Evolutionary conservation across 2,797 vertebrate species (phyloP), one percentile per base, ranked within the genome.

Genomic region (Bucorvus abyssinicus): DNA sequence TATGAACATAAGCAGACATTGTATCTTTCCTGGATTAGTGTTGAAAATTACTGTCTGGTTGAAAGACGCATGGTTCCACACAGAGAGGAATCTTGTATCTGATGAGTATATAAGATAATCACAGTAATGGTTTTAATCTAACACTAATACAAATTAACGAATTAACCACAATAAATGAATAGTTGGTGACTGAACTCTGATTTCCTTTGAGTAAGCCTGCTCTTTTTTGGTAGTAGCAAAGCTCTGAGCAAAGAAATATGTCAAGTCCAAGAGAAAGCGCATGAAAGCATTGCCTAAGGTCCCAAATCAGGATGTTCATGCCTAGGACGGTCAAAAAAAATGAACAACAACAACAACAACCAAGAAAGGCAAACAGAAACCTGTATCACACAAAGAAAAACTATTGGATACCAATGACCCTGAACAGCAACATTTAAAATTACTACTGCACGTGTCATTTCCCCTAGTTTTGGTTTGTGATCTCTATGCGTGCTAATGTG

Each of bases 261-360:
- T 83, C 47, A 97, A 96, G 69, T 94, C 80, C 80, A 95, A 96
- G 96, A 94, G 78, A 94, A 95, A 97, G 90, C 29, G 24, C 42
- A 59, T 89, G 67, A 90, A 75, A 89, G 17, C 73, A 69, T 96
- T 96, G 93, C 92, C 93, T 96, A 94, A 96, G 82, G 36, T 70
- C 45, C 50, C 93, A 88, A 93, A 92, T 74, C 74, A 96, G 74
- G 85, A 96, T 52, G 76, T 85, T 97, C 95, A 84, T 81, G 60
- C 83, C 63, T 29, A 61, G n/a, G 57, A 78, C 40, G 34, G 32
- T 38, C 53, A 61, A 68, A 68, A 75, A 84, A 73, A 77, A 44
- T 32, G 5, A 78, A 49, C 18, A 67, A 61, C n/a, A n/a, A n/a
- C n/a, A n/a, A n/a, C n/a, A 89, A 27, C 49, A 82, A 85, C 77